phyloP scores from a whole-genome alignment of 2,888 invertebrate genomes.

The Stictocephala bisonia region DNA sequence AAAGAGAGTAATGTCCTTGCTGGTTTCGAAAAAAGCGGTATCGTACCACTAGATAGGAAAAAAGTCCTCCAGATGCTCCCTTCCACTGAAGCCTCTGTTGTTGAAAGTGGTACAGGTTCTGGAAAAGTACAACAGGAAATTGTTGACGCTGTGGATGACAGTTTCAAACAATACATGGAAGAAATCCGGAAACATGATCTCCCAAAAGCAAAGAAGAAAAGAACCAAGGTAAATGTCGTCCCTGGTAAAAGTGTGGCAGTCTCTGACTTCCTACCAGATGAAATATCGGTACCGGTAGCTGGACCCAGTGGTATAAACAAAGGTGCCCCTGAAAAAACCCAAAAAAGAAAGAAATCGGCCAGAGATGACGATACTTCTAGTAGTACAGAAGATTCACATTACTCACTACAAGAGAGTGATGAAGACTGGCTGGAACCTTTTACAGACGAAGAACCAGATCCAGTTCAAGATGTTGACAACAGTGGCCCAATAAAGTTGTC shows the following conservation, averaged over 20 bases:
- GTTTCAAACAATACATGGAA: constrained; percentile 15
- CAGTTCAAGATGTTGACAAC: neutral
- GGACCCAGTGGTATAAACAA: neutral
- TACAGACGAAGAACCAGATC: constrained; percentile 12
- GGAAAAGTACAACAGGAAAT: constrained; percentile 14
- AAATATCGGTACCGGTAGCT: constrained; percentile 7
- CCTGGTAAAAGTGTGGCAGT: constrained; percentile 37
- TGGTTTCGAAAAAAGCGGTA: constrained; percentile 60
- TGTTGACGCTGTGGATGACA: constrained; percentile 25
- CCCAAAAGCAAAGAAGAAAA: constrained; percentile 23
- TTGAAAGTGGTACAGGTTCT: neutral
- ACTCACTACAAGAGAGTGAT: constrained; percentile 29
- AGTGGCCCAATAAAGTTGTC: constrained; percentile 18
- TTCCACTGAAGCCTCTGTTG: constrained; percentile 10
- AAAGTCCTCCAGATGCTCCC: constrained; percentile 34
- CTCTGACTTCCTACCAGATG: constrained; percentile 14
- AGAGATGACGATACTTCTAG: neutral
- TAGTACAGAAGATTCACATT: constrained; percentile 28
- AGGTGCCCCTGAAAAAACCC: constrained; percentile 1
- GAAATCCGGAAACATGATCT: constrained; percentile 2
- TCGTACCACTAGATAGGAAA: constrained; percentile 56
- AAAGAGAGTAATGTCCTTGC: constrained; percentile 18
- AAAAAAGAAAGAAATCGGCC: constrained; percentile 12
- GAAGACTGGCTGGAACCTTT: neutral
- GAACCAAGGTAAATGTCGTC: constrained; percentile 21